Evolutionary conservation across 2,113 vertebrate genomes (phyloP).

Genomic region (Rhinolophus sinicus): DNA sequence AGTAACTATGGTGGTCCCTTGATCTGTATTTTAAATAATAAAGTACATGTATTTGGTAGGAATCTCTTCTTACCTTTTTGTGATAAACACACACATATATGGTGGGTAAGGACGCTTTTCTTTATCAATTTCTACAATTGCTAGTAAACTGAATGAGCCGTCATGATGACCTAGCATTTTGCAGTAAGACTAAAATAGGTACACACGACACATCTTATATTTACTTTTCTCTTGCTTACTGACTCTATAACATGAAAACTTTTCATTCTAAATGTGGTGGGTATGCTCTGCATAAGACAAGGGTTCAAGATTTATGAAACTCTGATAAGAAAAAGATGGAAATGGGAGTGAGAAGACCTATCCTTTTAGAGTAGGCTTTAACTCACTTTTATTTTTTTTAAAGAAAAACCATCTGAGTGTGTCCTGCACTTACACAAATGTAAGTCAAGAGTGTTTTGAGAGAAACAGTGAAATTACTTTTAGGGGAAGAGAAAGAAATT

Average conservation of each 20-base stretch:
- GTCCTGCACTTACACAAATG: background rate
- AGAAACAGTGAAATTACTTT: slow-evolving; percentile 19
- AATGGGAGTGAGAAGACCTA: background rate
- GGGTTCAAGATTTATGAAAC: background rate
- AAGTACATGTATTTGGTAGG: background rate
- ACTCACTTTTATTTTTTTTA: background rate
- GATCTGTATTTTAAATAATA: slow-evolving; percentile 42
- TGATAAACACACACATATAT: background rate
- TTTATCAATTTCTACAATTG: background rate
- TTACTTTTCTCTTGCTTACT: background rate
- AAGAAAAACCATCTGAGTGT: background rate
- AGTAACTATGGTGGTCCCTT: background rate
- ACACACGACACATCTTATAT: background rate
- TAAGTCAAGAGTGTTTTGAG: slow-evolving; percentile 14
- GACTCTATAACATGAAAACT: background rate
- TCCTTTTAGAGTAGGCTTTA: slow-evolving; percentile 1
- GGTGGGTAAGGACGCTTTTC: background rate
- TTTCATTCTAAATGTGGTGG: slow-evolving; percentile 26
- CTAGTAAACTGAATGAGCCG: background rate
- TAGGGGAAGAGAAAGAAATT: background rate
- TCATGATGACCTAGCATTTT: slow-evolving; percentile 32
- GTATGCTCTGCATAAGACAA: background rate
- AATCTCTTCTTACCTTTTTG: slow-evolving; percentile 17
- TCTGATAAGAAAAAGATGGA: background rate
- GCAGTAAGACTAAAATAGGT: background rate